A percentile compares a stretch with the other conserved stretches of the same genome.
Evolutionary conservation across 2,797 vertebrate genomes (phyloP).

Genomic region (Typhlichthys subterraneus): DNA sequence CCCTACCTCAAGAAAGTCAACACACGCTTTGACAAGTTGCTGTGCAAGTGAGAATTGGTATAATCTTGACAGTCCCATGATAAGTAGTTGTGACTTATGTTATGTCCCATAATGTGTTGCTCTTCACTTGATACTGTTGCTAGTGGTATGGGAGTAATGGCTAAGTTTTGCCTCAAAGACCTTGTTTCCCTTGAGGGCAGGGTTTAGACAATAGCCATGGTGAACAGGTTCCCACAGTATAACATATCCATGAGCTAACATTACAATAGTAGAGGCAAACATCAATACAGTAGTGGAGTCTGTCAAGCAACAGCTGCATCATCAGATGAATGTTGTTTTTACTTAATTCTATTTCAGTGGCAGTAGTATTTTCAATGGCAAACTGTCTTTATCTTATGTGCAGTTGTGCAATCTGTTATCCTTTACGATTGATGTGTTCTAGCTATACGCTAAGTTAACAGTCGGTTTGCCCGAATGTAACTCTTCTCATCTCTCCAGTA

Average conservation of each 20-base stretch:
- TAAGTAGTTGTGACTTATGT: too few species aligned
- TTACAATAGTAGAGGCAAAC: constrained; percentile 32
- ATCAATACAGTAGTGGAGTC: constrained; percentile 41
- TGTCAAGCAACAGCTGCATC: constrained; percentile 56
- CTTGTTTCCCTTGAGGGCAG: constrained; percentile 9
- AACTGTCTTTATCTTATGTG: constrained; percentile 32
- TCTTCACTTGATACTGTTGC: constrained; percentile 2
- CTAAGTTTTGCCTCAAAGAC: background rate
- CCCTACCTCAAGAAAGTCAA: constrained; percentile 44
- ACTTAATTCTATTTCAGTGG: constrained; percentile 44
- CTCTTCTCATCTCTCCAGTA: too few species aligned
- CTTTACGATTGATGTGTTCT: constrained; percentile 20
- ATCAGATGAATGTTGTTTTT: constrained; percentile 40
- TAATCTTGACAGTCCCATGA: background rate
- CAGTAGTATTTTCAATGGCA: constrained; percentile 16
- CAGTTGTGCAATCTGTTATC: constrained; percentile 24
- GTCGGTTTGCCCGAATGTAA: too few species aligned
- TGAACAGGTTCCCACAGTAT: constrained; percentile 54
- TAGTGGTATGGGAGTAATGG: constrained; percentile 13
- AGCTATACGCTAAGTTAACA: constrained; percentile 2
- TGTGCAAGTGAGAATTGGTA: constrained; percentile 25
- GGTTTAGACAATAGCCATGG: constrained; percentile 19
- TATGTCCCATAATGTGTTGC: background rate
- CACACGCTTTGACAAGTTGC: constrained; percentile 65
- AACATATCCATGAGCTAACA: constrained; percentile 57